Evolutionary conservation across 1,140 invertebrate species (phyloP).

Genomic region (Drosophila bocqueti): DNA sequence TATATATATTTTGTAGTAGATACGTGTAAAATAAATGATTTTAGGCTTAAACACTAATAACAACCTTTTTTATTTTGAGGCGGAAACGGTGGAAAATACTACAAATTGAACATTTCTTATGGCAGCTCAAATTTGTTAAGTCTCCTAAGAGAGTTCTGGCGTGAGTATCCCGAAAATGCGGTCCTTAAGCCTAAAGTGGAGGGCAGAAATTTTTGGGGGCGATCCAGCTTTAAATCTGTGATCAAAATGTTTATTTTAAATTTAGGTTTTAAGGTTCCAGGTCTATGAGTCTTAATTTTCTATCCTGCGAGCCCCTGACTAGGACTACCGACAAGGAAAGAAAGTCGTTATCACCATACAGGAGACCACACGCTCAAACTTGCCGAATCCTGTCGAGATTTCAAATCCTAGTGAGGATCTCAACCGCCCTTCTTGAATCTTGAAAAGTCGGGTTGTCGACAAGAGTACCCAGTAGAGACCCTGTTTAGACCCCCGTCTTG

Average conservation of each 20-base stretch:
- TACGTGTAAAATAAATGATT: slow-evolving; percentile 75
- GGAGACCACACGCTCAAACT: neutral
- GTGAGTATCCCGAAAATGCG: too few relatives aligned
- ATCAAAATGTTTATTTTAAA: neutral
- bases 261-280: neutral
- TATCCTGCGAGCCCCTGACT: neutral
- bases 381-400: neutral
- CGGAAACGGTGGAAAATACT: neutral
- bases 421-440: neutral
- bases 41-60: slow-evolving; percentile 63
- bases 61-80: neutral
- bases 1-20: slow-evolving; percentile 60
- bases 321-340: neutral
- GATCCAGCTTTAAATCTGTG: neutral
- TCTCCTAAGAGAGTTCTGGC: too few relatives aligned
- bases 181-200: too few relatives aligned
- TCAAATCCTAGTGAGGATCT: neutral
- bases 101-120: neutral
- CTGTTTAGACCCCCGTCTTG: neutral
- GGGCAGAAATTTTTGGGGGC: too few relatives aligned
- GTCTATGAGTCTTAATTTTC: neutral
- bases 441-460: neutral
- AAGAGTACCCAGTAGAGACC: too few relatives aligned
- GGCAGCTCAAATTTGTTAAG: neutral
- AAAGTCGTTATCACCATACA: neutral